phyloP scores from a whole-genome alignment of 2,113 vertebrate genomes.

The Tachuris rubrigastra region DNA sequence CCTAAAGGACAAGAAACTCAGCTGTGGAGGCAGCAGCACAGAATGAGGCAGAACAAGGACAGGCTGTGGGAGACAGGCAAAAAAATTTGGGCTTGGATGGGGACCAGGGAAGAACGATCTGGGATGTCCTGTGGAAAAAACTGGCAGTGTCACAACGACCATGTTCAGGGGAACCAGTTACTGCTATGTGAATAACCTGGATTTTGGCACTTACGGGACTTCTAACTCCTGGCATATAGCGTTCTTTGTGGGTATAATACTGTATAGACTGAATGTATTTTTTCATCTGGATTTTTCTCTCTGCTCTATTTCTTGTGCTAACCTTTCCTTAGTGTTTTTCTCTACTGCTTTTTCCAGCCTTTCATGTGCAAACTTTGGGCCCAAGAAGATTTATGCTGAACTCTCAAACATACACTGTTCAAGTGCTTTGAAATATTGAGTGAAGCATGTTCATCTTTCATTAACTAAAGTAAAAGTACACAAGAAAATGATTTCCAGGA shows the following conservation, averaged over 20 bases:
- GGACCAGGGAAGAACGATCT: constrained; percentile 15
- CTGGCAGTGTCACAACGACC: background rate
- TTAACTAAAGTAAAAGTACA: background rate
- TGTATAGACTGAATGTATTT: background rate
- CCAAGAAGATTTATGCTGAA: background rate
- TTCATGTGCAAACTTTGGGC: background rate
- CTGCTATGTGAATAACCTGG: background rate
- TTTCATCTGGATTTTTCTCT: constrained; percentile 37
- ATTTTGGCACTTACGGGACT: background rate
- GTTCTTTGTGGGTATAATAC: background rate
- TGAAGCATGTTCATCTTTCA: constrained; percentile 10
- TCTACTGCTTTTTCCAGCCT: constrained; percentile 23
- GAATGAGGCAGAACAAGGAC: constrained; percentile 9
- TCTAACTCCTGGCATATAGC: background rate
- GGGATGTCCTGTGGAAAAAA: constrained; percentile 24
- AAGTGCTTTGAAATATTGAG: background rate
- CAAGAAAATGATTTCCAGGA: background rate
- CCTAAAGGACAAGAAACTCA: background rate
- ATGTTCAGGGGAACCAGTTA: background rate
- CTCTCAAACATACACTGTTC: background rate
- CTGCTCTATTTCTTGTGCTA: constrained; percentile 37
- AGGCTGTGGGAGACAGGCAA: background rate
- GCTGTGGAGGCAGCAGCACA: background rate
- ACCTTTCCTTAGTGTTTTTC: constrained; percentile 28
- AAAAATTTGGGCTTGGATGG: background rate